These are phyloP conservation scores for Prionailurus bengalensis DNA, from an alignment of 2,113 vertebrate species.

Conservation along the genomic window DNA sequence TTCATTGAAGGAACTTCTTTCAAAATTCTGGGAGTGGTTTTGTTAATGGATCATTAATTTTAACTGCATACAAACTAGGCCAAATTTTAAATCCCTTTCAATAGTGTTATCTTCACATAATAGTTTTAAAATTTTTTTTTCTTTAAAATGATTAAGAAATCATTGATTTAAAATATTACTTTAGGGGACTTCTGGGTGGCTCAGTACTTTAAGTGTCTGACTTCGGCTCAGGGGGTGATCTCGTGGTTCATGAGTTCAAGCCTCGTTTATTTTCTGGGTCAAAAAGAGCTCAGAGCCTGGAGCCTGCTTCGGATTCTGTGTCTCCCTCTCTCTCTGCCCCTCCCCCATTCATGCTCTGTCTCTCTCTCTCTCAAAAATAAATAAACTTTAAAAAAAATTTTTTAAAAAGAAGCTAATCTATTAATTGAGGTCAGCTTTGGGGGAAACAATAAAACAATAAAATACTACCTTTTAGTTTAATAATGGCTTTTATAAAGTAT, in stretches of 20 bases:
- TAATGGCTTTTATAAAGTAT: not conserved
- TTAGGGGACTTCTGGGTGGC: not conserved
- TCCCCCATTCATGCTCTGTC: too few species aligned
- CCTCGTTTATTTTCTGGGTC: too few species aligned
- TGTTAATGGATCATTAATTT: not conserved
- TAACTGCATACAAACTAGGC: slow-evolving; percentile 8
- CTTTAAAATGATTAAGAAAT: slow-evolving; percentile 8
- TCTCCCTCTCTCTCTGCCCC: too few species aligned
- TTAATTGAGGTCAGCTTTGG: not conserved
- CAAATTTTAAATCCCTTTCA: slow-evolving; percentile 48
- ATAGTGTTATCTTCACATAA: not conserved
- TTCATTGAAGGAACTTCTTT: not conserved
- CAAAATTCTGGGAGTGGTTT: not conserved
- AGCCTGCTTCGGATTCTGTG: too few species aligned
- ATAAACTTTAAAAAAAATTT: too few species aligned
- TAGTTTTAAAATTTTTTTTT: not conserved
- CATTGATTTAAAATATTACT: not conserved
- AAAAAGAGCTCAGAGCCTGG: too few species aligned
- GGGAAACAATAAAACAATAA: slow-evolving; percentile 5
- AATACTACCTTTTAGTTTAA: not conserved
- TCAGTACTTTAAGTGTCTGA: too few species aligned
- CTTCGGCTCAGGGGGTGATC: too few species aligned
- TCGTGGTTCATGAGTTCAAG: too few species aligned
- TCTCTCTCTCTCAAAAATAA: too few species aligned
- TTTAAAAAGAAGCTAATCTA: not conserved